Conservation (phyloP, 2,113 vertebrate genomes). For the Tamias sibiricus region DNA sequence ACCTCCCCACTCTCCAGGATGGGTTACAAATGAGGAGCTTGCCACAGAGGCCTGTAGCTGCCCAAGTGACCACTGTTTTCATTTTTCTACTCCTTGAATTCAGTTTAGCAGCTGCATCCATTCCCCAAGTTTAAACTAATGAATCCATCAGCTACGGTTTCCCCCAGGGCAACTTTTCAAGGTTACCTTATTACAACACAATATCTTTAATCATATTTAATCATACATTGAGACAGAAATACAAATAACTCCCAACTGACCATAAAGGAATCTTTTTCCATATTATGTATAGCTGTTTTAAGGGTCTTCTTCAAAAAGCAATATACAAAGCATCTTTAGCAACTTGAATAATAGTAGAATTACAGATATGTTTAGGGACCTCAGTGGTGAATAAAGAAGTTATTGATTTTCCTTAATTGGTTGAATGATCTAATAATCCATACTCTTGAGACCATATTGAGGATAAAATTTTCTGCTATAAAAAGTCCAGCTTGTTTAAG, state of each 20-base stretch:
- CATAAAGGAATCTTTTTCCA: slow-evolving; percentile 58
- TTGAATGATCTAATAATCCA: slow-evolving; percentile 65
- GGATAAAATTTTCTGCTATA: slow-evolving; percentile 45
- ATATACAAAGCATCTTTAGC: slow-evolving; percentile 54
- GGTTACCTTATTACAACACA: slow-evolving; percentile 73
- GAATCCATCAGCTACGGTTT: slow-evolving; percentile 52
- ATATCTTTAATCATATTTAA: slow-evolving; percentile 78
- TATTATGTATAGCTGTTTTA: slow-evolving; percentile 52
- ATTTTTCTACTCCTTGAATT: slow-evolving; percentile 32
- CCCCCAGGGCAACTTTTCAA: slow-evolving; percentile 61
- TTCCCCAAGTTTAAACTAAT: slow-evolving; percentile 65
- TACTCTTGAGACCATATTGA: slow-evolving; percentile 33
- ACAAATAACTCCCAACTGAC: slow-evolving; percentile 76
- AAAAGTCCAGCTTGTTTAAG: slow-evolving; percentile 16
- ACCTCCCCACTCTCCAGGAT: neutral
- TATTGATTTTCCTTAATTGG: slow-evolving; percentile 74
- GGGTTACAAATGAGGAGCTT: neutral
- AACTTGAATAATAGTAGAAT: slow-evolving; percentile 62
- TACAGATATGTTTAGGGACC: slow-evolving; percentile 41
- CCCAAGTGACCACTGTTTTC: neutral
- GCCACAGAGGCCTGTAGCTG: neutral
- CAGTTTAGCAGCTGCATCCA: slow-evolving; percentile 51
- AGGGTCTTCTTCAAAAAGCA: slow-evolving; percentile 64
- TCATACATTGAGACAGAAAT: slow-evolving; percentile 67
- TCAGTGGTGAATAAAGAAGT: slow-evolving; percentile 64